Base-by-base conservation (phyloP, 2,113 vertebrate species). In the Callionymus lyra region DNA sequence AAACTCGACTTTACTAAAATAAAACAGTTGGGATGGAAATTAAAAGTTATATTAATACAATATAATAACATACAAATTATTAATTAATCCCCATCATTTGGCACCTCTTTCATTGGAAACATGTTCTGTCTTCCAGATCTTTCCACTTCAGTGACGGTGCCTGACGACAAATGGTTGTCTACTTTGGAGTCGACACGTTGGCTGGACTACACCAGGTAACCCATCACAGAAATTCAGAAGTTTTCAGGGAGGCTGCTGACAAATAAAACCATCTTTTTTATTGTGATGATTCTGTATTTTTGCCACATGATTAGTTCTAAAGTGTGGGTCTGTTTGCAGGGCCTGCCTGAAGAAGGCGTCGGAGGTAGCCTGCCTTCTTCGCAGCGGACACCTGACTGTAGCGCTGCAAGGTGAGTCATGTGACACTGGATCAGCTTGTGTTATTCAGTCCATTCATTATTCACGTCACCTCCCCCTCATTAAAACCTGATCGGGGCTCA, bases 101-200 rank as follows among this genome's bases (percentile, higher is more conserved):
- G n/a, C n/a, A n/a, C n/a, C n/a, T n/a, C n/a, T n/a, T n/a, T n/a
- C n/a, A n/a, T n/a, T n/a, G n/a, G n/a, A n/a, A n/a, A n/a, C n/a
- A n/a, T n/a, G n/a, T n/a, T 47, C 57, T 34, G 21, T 3, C 39
- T 40, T 34, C 21, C 63, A 94, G 91, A 93, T 60, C 81, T 87
- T 47, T 86, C 86, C 12, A 78, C 88, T 6, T 83, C 89, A 0
- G 74, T 81, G 47, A 76, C 78, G 0, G 78, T 85, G 6, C 77
- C 86, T 0, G 92, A 95, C 38, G 92, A 95, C 53, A 96, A 91
- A 52, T 98, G 94, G 94, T 81, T 97, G 11, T 97, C 92, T 0
- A 86, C 86, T 1, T 78, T 98, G 79, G 94, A 97, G 62, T 85
- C 81, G 27, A 94, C 90, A 0, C 89, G 59, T 38, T 98, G 94